phyloP scores from a whole-genome alignment of 2,797 vertebrate species.

The Diceros bicornis region DNA sequence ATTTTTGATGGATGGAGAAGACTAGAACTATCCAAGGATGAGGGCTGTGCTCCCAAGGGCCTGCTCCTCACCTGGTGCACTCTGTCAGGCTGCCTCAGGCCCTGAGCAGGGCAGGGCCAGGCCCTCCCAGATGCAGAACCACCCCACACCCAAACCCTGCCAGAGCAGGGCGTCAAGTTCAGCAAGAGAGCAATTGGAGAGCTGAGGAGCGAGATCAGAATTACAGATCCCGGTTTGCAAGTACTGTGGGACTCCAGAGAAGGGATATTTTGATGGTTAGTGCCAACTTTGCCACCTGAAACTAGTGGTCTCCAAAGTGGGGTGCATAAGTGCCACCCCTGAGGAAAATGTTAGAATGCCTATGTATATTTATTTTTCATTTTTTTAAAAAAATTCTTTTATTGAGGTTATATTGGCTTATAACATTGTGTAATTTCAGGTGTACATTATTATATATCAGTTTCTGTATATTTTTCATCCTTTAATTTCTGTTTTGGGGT shows the following conservation, averaged over 20 bases:
- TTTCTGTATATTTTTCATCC: not conserved
- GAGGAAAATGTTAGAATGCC: not conserved
- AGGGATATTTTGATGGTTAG: not conserved
- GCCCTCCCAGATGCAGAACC: too few species aligned
- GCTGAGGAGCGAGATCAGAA: not conserved
- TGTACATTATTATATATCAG: too few species aligned
- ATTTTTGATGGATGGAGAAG: not conserved
- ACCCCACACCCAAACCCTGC: not conserved
- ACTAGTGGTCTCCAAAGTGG: not conserved
- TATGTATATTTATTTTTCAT: not conserved
- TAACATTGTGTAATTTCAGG: too few species aligned
- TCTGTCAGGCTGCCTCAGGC: not conserved
- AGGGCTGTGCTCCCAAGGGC: not conserved
- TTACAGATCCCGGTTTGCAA: not conserved
- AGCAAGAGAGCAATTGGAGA: not conserved
- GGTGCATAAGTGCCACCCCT: not conserved
- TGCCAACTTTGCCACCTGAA: not conserved
- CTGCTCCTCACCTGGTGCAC: not conserved
- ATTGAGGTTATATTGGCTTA: too few species aligned
- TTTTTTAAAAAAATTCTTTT: too few species aligned
- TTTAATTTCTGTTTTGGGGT: not conserved
- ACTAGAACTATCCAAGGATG: not conserved
- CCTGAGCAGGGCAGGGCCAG: not conserved
- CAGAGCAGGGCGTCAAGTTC: not conserved
- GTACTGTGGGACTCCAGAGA: fast-evolving